Evolutionary conservation across 35 echinoderm and acorn worm species (phyloP), one percentile per base, ranked within the genome.

Genomic region (Ophioderma brevispina): DNA sequence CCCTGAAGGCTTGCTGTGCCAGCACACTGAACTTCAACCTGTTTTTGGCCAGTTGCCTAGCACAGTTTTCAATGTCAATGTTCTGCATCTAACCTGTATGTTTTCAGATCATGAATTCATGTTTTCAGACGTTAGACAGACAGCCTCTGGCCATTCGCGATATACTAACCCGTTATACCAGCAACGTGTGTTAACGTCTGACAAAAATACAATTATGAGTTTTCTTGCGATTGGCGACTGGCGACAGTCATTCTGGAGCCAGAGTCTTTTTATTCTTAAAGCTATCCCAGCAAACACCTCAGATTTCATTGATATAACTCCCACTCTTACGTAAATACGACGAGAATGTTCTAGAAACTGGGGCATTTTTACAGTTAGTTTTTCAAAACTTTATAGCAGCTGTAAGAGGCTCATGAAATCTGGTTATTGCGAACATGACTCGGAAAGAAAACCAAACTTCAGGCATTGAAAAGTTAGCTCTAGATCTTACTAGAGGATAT

Each of bases 21-120:
- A 70, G 59, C 15, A 70, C 59, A 30, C 5, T 70, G 59, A 70
- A 70, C 59, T 70, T 70, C 59, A 30, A 25, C 28, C 28, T 70
- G 59, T 70, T 70, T 70, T 70, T 25, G 1, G 23, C 28, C n/a
- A 70, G 59, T 70, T 25, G 4, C 59, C 23, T 70, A 70, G 28
- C 59, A 70, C 59, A 25, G 6, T 15, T 70, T 70, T 70, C 59
- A 70, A 70, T 70, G 59, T 70, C 59, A 70, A 25, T 70, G 59
- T 70, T 25, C 59, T 4, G 23, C 1, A 13, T 13, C 23, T 25
- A 1, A 70, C 10, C 28, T 70, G 2, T 25, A 70, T 70, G 59
- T 70, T 70, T 70, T 70, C n/a, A 70, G 59, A 70, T 70, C 59
- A 70, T 70, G 59, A 70, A 70, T 70, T 70, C 59, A 70, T 70